Evolutionary conservation across 2,888 invertebrate species (phyloP).

Genomic region (Galeruca laticollis): DNA sequence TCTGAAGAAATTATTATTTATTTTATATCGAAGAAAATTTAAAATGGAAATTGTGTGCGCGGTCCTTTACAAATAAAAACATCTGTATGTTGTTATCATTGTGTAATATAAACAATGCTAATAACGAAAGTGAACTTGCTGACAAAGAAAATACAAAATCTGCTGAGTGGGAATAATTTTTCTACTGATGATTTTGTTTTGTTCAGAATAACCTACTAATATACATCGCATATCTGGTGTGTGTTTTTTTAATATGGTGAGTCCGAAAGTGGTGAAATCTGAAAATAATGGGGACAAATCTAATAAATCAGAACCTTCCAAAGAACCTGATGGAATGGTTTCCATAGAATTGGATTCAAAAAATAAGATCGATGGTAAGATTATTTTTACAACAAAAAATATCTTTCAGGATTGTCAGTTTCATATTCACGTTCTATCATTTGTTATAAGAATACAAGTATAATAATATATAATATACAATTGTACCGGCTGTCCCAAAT

Average conservation of each 20-base stretch:
- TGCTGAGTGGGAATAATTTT: conserved; percentile 3
- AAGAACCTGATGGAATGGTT: conserved; percentile 61
- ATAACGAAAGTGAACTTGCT: conserved; percentile 16
- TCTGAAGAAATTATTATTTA: too few species aligned
- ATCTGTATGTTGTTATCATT: conserved; percentile 1
- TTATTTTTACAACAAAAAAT: background rate
- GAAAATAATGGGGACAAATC: conserved; percentile 39
- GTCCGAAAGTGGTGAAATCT: conserved; percentile 39
- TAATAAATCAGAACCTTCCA: conserved; percentile 52
- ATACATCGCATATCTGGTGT: background rate
- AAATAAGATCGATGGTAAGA: conserved; percentile 39
- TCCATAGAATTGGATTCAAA: conserved; percentile 58
- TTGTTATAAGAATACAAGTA: too few species aligned
- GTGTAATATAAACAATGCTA: background rate
- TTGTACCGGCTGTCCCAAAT: too few species aligned
- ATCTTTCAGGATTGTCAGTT: background rate
- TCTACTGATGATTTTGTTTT: background rate
- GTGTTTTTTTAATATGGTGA: conserved; percentile 42
- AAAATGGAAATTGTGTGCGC: background rate
- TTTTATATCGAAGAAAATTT: too few species aligned
- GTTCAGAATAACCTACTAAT: conserved; percentile 5
- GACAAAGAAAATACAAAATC: background rate
- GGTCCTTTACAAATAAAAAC: conserved; percentile 1
- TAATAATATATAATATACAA: too few species aligned
- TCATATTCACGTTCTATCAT: too few species aligned